Percentiles rank a stretch among this genome's conserved stretches.
These are phyloP conservation scores for Masnerella sp. DNA, from an alignment of 2,888 invertebrate species.

Conservation along the genomic window DNA sequence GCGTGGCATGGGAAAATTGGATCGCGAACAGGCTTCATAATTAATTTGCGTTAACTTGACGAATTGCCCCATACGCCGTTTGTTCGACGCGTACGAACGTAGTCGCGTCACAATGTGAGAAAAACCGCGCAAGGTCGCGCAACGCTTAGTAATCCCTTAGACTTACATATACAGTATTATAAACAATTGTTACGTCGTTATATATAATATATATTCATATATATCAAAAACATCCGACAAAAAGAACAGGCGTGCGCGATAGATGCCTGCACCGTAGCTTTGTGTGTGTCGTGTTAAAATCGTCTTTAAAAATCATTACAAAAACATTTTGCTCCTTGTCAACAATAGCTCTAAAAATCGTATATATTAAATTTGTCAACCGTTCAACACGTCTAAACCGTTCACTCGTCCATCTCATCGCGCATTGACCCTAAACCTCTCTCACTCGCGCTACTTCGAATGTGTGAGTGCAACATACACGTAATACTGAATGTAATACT, in stretches of 20 bases:
- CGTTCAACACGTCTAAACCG: conserved; percentile 12
- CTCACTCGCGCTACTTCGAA: conserved; percentile 35
- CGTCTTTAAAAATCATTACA: conserved; percentile 41
- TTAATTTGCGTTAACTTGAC: no score
- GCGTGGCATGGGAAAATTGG: no score
- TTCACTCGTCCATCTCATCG: conserved; percentile 10
- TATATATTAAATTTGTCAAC: conserved; percentile 41
- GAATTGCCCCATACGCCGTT: no score
- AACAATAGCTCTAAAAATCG: conserved; percentile 46
- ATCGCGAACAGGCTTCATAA: no score
- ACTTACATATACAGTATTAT: conserved; percentile 39
- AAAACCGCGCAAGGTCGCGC: conserved; percentile 1
- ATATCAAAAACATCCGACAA: conserved; percentile 39
- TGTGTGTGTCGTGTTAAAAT: not conserved
- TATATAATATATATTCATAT: conserved; percentile 38
- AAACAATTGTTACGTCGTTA: conserved; percentile 46
- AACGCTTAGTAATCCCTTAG: conserved; percentile 26
- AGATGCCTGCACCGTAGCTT: conserved; percentile 9
- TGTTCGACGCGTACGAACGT: no score
- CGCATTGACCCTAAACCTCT: no score
- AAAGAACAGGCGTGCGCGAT: conserved; percentile 17
- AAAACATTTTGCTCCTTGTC: conserved; percentile 39
- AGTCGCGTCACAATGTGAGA: no score
- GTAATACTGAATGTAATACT: conserved; percentile 55
- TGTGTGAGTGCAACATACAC: conserved; percentile 31